Percentiles rank a stretch among this genome's conserved stretches.
phyloP scores from a whole-genome alignment of 2,113 vertebrate species.

The Peucedramus taeniatus region DNA sequence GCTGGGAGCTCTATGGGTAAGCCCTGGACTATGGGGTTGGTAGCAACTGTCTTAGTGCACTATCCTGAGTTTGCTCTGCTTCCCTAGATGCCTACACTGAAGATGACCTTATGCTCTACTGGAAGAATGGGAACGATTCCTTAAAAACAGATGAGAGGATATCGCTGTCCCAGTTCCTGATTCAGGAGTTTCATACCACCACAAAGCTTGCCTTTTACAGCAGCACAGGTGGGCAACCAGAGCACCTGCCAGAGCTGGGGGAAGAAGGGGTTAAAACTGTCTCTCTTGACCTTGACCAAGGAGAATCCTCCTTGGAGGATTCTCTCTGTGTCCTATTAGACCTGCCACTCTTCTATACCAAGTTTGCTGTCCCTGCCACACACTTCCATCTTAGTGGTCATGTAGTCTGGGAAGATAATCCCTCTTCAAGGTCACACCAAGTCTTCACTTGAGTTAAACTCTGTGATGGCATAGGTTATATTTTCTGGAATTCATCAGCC shows the following conservation, averaged over 20 bases:
- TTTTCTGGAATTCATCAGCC: neutral
- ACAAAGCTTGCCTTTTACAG: slow-evolving; percentile 97
- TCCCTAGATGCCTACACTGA: slow-evolving; percentile 93
- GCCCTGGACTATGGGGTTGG: neutral
- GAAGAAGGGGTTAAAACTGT: neutral
- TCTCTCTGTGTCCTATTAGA: neutral
- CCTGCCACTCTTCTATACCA: neutral
- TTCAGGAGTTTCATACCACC: slow-evolving; percentile 97
- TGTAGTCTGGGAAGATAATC: neutral
- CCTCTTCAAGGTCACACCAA: neutral
- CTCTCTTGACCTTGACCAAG: neutral
- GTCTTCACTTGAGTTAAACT: neutral
- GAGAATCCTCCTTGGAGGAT: neutral
- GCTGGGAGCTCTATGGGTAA: neutral
- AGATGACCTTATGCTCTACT: slow-evolving; percentile 97
- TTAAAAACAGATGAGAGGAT: slow-evolving; percentile 96
- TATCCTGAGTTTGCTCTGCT: neutral
- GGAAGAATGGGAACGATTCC: slow-evolving; percentile 97
- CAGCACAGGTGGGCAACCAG: slow-evolving; percentile 83
- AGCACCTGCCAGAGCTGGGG: neutral
- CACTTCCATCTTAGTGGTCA: neutral
- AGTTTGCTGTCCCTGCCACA: neutral
- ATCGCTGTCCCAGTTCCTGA: slow-evolving; percentile 95
- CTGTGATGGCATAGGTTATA: neutral
- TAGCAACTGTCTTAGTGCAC: neutral